These are phyloP conservation scores for Perca flavescens DNA, from an alignment of 2,113 vertebrate genomes.

Conservation along the genomic window DNA sequence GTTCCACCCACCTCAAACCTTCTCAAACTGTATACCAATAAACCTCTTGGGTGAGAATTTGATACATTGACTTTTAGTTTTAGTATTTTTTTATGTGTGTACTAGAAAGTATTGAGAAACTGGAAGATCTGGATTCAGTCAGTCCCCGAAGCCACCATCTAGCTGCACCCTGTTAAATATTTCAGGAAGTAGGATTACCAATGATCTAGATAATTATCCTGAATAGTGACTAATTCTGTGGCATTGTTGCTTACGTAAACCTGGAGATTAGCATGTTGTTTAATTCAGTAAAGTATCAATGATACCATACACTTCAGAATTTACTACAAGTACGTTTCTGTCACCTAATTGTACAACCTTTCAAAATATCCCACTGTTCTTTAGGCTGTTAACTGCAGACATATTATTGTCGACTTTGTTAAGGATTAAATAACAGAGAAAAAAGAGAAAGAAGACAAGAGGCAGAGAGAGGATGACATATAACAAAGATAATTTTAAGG, in stretches of 20 bases:
- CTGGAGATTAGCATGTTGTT: background rate
- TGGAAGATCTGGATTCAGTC: background rate
- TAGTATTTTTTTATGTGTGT: background rate
- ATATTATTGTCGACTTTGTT: background rate
- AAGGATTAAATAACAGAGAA: background rate
- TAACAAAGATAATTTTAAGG: background rate
- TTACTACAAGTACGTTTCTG: background rate
- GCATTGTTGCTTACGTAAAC: background rate
- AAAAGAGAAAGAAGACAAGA: background rate
- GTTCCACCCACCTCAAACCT: too few species aligned
- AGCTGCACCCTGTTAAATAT: constrained; percentile 1
- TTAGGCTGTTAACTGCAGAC: background rate
- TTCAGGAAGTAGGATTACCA: background rate
- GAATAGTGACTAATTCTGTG: background rate
- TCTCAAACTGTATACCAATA: too few species aligned
- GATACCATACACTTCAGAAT: too few species aligned
- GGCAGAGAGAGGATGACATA: background rate
- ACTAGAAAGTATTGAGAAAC: background rate
- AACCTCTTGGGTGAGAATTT: background rate
- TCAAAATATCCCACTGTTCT: background rate
- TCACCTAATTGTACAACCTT: background rate
- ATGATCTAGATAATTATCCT: background rate
- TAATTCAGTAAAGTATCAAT: background rate
- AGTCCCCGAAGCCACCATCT: too few species aligned
- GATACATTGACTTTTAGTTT: background rate